Percentiles rank a stretch among this genome's conserved stretches.
These are phyloP conservation scores for Antennarius striatus DNA, from an alignment of 2,113 vertebrate genomes.

Conservation along the genomic window DNA sequence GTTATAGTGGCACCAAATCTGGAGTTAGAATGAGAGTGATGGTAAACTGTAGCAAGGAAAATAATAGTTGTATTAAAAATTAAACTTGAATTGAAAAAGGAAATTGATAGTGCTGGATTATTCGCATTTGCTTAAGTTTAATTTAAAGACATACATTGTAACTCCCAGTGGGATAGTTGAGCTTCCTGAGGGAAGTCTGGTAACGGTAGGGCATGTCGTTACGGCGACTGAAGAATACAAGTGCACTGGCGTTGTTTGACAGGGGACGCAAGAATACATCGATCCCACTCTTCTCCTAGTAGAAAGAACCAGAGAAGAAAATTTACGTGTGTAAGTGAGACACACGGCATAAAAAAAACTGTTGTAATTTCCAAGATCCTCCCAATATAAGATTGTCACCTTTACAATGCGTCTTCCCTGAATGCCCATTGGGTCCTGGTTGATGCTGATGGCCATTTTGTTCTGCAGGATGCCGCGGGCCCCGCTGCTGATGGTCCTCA, in stretches of 20 bases:
- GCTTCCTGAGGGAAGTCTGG: conserved; percentile 78
- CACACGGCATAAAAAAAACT: not conserved
- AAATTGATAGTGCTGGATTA: too few species aligned
- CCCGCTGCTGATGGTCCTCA: conserved; percentile 81
- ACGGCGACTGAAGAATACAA: conserved; percentile 92
- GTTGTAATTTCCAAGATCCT: not conserved
- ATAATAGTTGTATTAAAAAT: too few species aligned
- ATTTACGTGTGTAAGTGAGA: not conserved
- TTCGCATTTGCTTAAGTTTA: not conserved
- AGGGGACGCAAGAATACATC: conserved; percentile 88
- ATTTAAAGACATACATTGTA: conserved; percentile 72
- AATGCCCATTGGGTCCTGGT: conserved; percentile 89
- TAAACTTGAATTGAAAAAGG: too few species aligned
- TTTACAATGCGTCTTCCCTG: conserved; percentile 87
- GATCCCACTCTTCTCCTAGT: conserved; percentile 82
- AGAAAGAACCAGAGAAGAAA: not conserved
- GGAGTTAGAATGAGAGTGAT: too few species aligned
- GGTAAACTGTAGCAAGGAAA: too few species aligned
- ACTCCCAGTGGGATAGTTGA: conserved; percentile 71
- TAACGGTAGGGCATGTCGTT: conserved; percentile 88
- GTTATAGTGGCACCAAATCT: too few species aligned
- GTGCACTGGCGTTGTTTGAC: conserved; percentile 72
- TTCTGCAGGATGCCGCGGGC: conserved; percentile 88
- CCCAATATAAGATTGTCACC: conserved; percentile 69
- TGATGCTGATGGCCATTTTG: conserved; percentile 86